Evolutionary conservation across 2,888 invertebrate species (phyloP).

Genomic region (Lottia gigantea): DNA sequence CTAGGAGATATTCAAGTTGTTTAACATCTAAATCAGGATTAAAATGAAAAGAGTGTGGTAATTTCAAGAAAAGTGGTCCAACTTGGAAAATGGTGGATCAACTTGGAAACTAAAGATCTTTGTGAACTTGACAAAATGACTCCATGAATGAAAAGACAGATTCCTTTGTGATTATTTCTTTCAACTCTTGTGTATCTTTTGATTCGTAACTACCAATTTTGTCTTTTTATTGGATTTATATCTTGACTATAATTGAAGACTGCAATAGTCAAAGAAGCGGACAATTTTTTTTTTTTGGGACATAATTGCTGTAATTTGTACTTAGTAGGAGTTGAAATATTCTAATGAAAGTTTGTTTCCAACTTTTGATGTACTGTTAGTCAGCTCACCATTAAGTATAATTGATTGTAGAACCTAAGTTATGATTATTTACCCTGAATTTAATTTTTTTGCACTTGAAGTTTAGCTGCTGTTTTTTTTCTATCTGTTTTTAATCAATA

Average conservation of each 20-base stretch:
- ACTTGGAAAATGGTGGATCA: neutral
- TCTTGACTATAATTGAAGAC: neutral
- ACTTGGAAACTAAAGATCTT: neutral
- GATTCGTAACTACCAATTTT: neutral
- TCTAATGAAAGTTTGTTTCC: neutral
- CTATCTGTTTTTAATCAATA: neutral
- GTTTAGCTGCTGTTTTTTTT: neutral
- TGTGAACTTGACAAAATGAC: no score
- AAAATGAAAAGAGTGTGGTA: no score
- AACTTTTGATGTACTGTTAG: constrained; percentile 4
- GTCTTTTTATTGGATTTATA: neutral
- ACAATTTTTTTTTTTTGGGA: neutral
- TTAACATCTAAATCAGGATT: no score
- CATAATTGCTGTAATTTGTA: constrained; percentile 8
- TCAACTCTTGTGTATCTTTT: constrained; percentile 6
- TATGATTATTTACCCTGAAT: constrained; percentile 7
- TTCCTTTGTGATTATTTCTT: neutral
- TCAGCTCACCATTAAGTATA: constrained; percentile 4
- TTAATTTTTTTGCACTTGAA: constrained; percentile 8
- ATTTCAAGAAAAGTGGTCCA: no score
- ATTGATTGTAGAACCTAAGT: constrained; percentile 8
- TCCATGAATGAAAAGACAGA: neutral
- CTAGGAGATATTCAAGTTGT: neutral
- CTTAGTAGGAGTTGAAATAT: neutral
- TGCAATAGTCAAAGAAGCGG: no score